Base-by-base conservation (phyloP, 1,140 invertebrate genomes). In the Phymorhynchus buccinoides region DNA sequence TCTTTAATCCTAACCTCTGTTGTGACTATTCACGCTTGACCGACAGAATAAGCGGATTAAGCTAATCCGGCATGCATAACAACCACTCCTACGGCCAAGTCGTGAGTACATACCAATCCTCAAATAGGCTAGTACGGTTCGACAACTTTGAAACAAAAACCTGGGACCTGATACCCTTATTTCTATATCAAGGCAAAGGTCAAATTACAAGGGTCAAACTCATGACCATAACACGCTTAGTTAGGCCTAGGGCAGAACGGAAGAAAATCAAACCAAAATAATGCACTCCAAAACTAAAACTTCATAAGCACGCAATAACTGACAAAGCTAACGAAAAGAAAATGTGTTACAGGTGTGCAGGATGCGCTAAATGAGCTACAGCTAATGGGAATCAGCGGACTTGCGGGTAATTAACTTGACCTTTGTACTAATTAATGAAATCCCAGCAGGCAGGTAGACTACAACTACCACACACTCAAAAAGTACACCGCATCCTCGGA, bases 361-460 rank as follows among this genome's bases (percentile, higher is more conserved):
- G 56, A 27, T 6, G 6, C 18, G n/a, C 56, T 62, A 62, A 62
- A 16, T 62, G 14, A 18, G 22, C 56, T 62, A 62, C 56, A 62
- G 22, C 14, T 62, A 62, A 62, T 16, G 4, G 56, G 77, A 18
- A 32, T 77, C n/a, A 39, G 22, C 35, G 41, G 41, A 35, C 22
- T 27, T 37, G 39, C 39, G n/a, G 77, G 77, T 78, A 41, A 27
- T 30, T 16, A 18, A 42, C 39, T 42, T 27, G 39, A 41, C 77
- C 52, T 48, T 48, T 37, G 78, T 48, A 56, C 42, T 30, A 37
- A n/a, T n/a, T n/a, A n/a, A n/a, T n/a, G n/a, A 62, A 44, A 6
- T 66, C 80, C 62, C 79, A 66, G 80, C 30, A 73, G 71, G 71
- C 37, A 73, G 32, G 71, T 35, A 78, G 14, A 78, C 14, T 44